Conservation (phyloP, 2,888 invertebrate genomes). For the Phytoseiulus persimilis region DNA sequence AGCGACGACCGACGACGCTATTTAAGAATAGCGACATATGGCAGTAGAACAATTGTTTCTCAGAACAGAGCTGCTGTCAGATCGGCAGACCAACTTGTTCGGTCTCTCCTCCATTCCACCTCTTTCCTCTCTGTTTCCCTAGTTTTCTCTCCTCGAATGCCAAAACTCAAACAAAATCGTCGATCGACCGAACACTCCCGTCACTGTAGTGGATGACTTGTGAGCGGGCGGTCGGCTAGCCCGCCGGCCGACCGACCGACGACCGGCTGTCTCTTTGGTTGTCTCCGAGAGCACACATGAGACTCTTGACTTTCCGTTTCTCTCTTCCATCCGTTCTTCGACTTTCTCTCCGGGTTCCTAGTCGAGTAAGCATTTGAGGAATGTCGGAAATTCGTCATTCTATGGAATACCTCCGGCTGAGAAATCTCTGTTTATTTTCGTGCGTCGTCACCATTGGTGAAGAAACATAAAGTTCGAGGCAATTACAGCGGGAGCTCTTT, state of each 20-base stretch:
- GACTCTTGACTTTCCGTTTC: background rate
- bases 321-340: background rate
- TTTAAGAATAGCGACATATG: background rate
- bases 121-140: background rate
- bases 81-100: background rate
- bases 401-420: no score
- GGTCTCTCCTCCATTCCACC: background rate
- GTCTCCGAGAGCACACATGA: background rate
- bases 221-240: no score
- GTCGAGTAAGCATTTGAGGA: background rate
- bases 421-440: no score
- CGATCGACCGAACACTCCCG: background rate
- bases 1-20: background rate
- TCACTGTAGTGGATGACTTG: background rate
- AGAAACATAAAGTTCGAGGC: no score
- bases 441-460: no score
- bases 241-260: no score
- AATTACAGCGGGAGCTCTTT: no score
- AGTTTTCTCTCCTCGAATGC: background rate
- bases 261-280: background rate
- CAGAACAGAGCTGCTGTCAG: background rate
- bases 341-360: background rate
- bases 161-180: background rate
- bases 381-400: background rate
- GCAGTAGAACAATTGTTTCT: background rate